phyloP scores from a whole-genome alignment of 2,888 invertebrate genomes.

The Busseola fusca region DNA sequence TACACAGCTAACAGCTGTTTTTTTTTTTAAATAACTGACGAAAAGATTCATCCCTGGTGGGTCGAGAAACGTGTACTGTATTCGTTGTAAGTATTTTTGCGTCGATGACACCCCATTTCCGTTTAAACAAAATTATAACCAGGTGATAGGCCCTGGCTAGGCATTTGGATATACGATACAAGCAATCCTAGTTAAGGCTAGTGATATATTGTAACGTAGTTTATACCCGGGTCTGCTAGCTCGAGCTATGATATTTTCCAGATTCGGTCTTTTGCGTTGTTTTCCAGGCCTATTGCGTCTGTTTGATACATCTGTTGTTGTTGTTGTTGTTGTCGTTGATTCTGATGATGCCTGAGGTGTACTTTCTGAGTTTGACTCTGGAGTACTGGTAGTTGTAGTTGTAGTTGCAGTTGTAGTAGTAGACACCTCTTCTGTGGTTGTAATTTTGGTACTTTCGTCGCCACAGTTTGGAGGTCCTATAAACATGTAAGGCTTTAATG shows the following conservation, averaged over 20 bases:
- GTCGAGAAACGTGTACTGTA: background rate
- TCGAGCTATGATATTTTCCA: background rate
- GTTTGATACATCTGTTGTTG: background rate
- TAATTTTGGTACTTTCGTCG: background rate
- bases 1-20: background rate
- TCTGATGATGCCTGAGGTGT: background rate
- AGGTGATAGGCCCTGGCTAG: background rate
- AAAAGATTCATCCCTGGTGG: background rate
- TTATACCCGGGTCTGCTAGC: constrained; percentile 27
- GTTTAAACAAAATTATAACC: background rate
- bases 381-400: background rate
- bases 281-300: constrained; percentile 37
- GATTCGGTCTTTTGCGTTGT: constrained; percentile 3
- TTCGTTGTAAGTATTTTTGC: background rate
- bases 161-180: background rate
- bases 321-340: too few species aligned
- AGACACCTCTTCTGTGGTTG: background rate
- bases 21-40: background rate
- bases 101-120: background rate
- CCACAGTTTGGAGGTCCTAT: constrained; percentile 22
- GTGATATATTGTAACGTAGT: background rate
- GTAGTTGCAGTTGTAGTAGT: constrained; percentile 9
- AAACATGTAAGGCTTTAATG: background rate
- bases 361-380: background rate
- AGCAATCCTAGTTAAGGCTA: background rate